Conservation (phyloP, 2,113 vertebrate species). For the Seriola quinqueradiata region DNA sequence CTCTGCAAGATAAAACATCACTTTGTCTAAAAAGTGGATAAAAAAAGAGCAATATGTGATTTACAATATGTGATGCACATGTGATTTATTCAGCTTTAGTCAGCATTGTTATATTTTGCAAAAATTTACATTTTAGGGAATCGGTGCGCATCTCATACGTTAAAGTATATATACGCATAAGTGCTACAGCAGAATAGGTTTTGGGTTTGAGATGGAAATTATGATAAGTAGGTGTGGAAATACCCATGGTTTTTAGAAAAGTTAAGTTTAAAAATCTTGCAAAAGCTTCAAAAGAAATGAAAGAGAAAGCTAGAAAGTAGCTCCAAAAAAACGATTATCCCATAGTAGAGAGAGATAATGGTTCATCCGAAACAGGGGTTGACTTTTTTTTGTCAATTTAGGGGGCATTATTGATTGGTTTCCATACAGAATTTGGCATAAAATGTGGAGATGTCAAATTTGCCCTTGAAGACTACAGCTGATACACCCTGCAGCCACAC, state of each 20-base stretch:
- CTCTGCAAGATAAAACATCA: slow-evolving; percentile 20
- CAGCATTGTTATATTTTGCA: background rate
- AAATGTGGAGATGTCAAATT: background rate
- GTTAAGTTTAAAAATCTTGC: background rate
- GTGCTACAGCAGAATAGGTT: background rate
- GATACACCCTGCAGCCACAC: background rate
- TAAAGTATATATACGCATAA: background rate
- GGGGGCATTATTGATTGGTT: background rate
- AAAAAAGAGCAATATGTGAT: background rate
- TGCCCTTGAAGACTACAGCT: background rate
- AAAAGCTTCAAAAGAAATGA: background rate
- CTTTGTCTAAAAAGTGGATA: background rate
- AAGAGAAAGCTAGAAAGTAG: background rate
- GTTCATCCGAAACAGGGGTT: background rate
- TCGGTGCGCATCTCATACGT: no score
- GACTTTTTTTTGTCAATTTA: background rate
- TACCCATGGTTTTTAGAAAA: background rate
- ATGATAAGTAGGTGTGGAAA: background rate
- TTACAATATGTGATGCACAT: background rate
- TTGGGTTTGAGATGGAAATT: background rate
- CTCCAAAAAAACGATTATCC: background rate
- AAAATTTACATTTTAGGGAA: background rate
- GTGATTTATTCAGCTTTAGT: background rate
- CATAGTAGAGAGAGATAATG: background rate
- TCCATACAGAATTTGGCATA: background rate